Conservation (phyloP, 92 coral and sea anemone species). For the Montipora capitata region DNA sequence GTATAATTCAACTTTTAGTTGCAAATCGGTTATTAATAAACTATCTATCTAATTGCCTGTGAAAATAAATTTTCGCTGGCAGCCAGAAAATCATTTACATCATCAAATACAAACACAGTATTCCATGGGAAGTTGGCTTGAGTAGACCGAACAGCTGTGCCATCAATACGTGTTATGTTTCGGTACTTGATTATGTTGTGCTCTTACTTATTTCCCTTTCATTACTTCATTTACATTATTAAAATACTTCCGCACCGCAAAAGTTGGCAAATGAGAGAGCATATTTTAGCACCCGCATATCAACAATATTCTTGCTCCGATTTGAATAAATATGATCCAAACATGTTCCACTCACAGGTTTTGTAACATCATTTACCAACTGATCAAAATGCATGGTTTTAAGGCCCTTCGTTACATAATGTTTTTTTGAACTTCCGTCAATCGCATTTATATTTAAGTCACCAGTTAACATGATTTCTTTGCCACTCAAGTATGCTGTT, state of each 20-base stretch:
- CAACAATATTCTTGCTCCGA: slow-evolving; percentile 59
- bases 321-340: slow-evolving; percentile 75
- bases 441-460: slow-evolving; percentile 71
- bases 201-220: slow-evolving; percentile 21
- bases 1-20: too few species aligned
- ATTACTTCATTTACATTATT: too few species aligned
- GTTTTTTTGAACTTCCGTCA: slow-evolving; percentile 49
- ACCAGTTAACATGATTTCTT: slow-evolving; percentile 3
- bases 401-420: slow-evolving; percentile 62
- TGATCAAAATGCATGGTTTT: slow-evolving; percentile 78
- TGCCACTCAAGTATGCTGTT: slow-evolving; percentile 21
- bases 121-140: slow-evolving; percentile 36
- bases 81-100: slow-evolving; percentile 12
- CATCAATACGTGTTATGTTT: slow-evolving; percentile 27
- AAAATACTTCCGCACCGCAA: slow-evolving; percentile 62
- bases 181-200: slow-evolving; percentile 17
- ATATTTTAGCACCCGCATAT: slow-evolving; percentile 29
- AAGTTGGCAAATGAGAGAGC: slow-evolving; percentile 73
- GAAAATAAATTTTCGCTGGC: too few species aligned
- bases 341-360: slow-evolving; percentile 73
- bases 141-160: slow-evolving; percentile 30
- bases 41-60: too few species aligned
- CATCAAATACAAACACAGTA: slow-evolving; percentile 26
- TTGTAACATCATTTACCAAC: slow-evolving; percentile 56
- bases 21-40: too few species aligned